Evolutionary conservation across 2,888 invertebrate genomes (phyloP), one percentile per base, ranked within the genome.

Genomic region (Petrolisthes manimaculis): DNA sequence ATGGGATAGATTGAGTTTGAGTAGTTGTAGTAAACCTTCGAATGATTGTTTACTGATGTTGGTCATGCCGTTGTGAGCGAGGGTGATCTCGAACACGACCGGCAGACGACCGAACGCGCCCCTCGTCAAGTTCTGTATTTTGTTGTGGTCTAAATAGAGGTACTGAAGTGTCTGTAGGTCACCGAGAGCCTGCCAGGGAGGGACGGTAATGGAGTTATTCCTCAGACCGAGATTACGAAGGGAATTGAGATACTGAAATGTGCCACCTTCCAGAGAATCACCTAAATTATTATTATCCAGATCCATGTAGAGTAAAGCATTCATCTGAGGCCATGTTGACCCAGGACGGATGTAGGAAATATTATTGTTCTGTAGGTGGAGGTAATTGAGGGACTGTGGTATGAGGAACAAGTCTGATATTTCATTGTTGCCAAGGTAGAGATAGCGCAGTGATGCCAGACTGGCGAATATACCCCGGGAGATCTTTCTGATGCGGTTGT

Each of bases 101-200:
- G 97, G 97, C 3, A 98, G 93, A 92, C 95, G 95, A 0, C 98
- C 98, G 93, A 98, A 97, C 0, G 97, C 96, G 0, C 95, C 95
- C 91, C 95, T 95, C 3, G 95, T 94, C 24, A 98, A 93, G 0
- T 94, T 93, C 0, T 95, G 95, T 51, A 98, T 93, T 84, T 95
- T 95, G 93, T 98, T 98, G 77, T 95, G 94, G 96, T 96, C 95
- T 91, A 98, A 92, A 93, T 96, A 95, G 0, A 98, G 93, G 93
- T 97, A 96, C 92, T 97, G 97, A 90, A 98, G 93, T 51, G 97
- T 96, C 3, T 95, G 95, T 89, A 97, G 93, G 3, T 95, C 95
- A 55, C 95, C 95, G 5, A 98, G 92, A 0, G 97, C 95, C 91
- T 96, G 95, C 95, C 95, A 95, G 0, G 98, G 97, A n/a, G 97